Base-by-base conservation (phyloP, 2,797 vertebrate species). In the Trematomus bernacchii region DNA sequence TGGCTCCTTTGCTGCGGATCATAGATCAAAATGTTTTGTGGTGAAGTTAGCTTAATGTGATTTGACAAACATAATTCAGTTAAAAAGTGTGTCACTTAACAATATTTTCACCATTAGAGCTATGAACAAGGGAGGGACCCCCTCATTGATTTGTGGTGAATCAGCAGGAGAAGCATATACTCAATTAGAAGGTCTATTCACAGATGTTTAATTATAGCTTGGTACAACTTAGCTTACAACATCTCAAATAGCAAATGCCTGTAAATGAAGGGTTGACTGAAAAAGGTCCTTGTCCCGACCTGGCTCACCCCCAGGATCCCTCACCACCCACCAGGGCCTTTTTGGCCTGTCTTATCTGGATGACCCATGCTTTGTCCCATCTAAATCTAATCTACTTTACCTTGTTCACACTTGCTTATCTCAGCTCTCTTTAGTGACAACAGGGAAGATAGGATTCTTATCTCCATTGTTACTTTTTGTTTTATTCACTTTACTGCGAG, bases 381-480 rank as follows among this genome's bases (percentile, higher is more conserved):
- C 42, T 10, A 66, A 62, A 53, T 83, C 61, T 71, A 77, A 61
- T 82, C 78, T 79, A 15, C 69, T 68, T 66, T 65, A 68, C 54
- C 40, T 43, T 51, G 51, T 83, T 81, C 63, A 72, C 66, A 50
- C 63, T 67, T 15, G 23, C 69, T 83, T 85, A 80, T 90, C 86
- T 79, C 30, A 30, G 44, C 69, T 62, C 63, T 66, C 9, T 53
- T 19, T n/a, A 13, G 23, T 81, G 77, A 82, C 83, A 80, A 52
- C 60, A 47, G 37, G 40, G 62, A 60, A 76, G 70, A 83, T 85
- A 71, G 54, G 59, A 88, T 85, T 87, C 58, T 68, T 64, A 87
- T 88, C 76, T 65, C 21, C 23, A 19, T 55, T 71, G n/a, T 61
- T 46, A n/a, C n/a, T 50, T 37, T 37, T 37, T 1, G 33, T 43